Evolutionary conservation across 2,888 invertebrate species (phyloP), one percentile per base, ranked within the genome.

Genomic region (Aphodius sticticus): DNA sequence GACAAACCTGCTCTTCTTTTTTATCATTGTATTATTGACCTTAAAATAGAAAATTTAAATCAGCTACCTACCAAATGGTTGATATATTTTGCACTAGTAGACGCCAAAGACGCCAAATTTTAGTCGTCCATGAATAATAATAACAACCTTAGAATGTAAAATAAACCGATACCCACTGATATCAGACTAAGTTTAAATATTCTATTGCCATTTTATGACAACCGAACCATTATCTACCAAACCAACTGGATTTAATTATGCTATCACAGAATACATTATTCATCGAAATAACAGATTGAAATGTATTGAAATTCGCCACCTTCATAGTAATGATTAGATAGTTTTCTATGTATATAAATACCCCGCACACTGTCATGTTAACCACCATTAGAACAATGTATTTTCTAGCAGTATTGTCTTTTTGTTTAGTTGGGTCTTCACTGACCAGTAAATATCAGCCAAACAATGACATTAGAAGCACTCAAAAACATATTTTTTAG

Each of bases 401-500:
- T 9, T 74, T 74, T 74, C 37, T 74, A 74, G 9, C 36, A 35
- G 15, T 74, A 36, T 36, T n/a, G n/a, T 74, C 37, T 16, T 35
- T 74, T 74, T 74, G 37, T 36, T 74, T 74, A 53, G 9, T 53
- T 9, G 53, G 53, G 12, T 53, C 53, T 53, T 53, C 53, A 12
- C 53, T 53, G 53, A 5, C 53, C 12, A 5, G 53, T 53, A 53
- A 53, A 53, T 53, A 53, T 12, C 12, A 53, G 7, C 7, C 53
- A 5, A 53, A 53, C 53, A 53, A 53, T 3, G 12, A 53, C 1
- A 53, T 53, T 26, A 26, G 26, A 26, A 1, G 26, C 26, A 26
- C 26, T 26, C 26, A 26, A 26, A 26, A 26, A 7, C 9, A 12
- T 53, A 53, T 12, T 53, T 53, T 53, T 53, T 53, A 53, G 53